Evolutionary conservation across 2,113 vertebrate genomes (phyloP).

Genomic region (Antechinus stuartii): DNA sequence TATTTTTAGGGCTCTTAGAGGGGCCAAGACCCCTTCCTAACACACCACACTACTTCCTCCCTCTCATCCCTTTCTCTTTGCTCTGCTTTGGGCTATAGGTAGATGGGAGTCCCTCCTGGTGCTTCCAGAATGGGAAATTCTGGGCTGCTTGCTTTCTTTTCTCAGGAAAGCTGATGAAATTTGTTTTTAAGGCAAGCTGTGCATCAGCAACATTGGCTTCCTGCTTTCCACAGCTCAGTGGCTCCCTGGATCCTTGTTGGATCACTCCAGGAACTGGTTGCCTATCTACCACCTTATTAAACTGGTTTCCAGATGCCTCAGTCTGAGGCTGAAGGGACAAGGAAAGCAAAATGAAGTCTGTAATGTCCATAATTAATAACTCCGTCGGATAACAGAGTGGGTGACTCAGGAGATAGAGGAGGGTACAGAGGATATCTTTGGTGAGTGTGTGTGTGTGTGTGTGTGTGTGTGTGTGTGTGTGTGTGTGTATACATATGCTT

Average conservation of each 20-base stretch:
- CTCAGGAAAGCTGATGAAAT: constrained; percentile 45
- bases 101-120: constrained; percentile 12
- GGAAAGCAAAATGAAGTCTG: constrained; percentile 53
- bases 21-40: not conserved
- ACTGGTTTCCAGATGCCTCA: constrained; percentile 77
- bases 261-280: constrained; percentile 70
- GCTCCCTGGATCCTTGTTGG: constrained; percentile 60
- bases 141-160: not conserved
- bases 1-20: not conserved
- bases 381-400: not conserved
- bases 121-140: not conserved
- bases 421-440: not conserved
- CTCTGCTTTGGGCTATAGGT: constrained; percentile 40
- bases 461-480: too few species aligned
- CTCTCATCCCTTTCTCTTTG: not conserved
- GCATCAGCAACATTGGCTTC: constrained; percentile 62
- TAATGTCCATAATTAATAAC: constrained; percentile 49
- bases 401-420: not conserved
- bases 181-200: constrained; percentile 46
- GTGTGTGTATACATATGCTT: too few species aligned
- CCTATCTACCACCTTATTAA: constrained; percentile 73
- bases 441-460: not conserved
- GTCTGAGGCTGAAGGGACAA: constrained; percentile 55
- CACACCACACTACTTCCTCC: not conserved
- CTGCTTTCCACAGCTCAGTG: constrained; percentile 70